A percentile compares a stretch with the other conserved stretches of the same genome.
Evolutionary conservation across 2,113 vertebrate genomes (phyloP).

Genomic region (Gila orcuttii): DNA sequence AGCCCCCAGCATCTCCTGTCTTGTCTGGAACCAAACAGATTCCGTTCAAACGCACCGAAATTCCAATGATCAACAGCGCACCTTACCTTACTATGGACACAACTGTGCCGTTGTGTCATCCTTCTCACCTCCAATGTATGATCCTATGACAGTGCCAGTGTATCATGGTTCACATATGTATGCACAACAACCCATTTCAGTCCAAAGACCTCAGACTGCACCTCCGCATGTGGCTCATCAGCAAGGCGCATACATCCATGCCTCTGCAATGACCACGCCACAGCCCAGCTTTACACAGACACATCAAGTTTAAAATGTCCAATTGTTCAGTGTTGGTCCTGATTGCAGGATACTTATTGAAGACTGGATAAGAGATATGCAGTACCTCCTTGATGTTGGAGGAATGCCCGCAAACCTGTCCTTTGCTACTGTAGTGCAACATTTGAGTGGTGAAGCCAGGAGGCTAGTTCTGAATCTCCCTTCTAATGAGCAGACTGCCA

Average conservation of each 20-base stretch:
- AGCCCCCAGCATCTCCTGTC: background rate
- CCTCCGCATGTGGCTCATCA: background rate
- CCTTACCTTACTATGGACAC: background rate
- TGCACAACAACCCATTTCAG: background rate
- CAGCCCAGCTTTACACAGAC: conserved; percentile 20
- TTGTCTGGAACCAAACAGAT: background rate
- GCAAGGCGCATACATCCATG: background rate
- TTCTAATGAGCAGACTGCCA: background rate
- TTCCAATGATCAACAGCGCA: background rate
- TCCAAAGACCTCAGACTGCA: background rate
- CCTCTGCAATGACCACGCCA: background rate
- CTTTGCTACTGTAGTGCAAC: conserved; percentile 18
- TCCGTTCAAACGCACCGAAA: background rate
- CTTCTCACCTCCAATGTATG: background rate
- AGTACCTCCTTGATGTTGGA: conserved; percentile 36
- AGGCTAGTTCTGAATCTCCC: conserved; percentile 11
- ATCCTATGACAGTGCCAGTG: background rate
- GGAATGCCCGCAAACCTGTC: conserved; percentile 1
- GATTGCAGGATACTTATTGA: conserved; percentile 31
- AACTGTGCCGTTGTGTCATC: background rate
- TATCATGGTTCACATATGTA: background rate
- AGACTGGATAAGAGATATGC: conserved; percentile 34
- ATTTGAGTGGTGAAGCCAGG: conserved; percentile 25
- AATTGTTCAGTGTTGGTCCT: conserved; percentile 10
- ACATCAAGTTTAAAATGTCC: conserved; percentile 1